Conservation (phyloP, 2,888 invertebrate genomes). For the Agonum fuliginosum region DNA sequence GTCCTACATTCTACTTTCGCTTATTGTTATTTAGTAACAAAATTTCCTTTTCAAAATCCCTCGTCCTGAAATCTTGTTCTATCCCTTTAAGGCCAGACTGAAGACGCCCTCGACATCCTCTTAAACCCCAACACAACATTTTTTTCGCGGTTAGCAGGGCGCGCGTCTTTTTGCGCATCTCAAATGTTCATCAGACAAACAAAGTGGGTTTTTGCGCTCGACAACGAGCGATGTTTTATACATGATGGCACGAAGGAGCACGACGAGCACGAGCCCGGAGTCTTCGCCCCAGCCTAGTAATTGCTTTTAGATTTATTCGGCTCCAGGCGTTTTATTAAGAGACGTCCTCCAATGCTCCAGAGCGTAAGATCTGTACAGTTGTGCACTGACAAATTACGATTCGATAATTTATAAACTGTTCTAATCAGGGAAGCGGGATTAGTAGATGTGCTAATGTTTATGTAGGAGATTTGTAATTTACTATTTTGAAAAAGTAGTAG, state of each 20-base stretch:
- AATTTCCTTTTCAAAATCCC: not conserved
- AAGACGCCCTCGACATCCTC: conserved; percentile 35
- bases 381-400: conserved; percentile 28
- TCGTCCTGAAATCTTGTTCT: not conserved
- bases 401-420: conserved; percentile 37
- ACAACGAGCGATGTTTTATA: conserved; percentile 47
- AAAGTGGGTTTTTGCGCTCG: conserved; percentile 54
- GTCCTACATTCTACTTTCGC: no score
- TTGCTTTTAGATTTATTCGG: conserved; percentile 46
- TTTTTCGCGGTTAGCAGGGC: conserved; percentile 29
- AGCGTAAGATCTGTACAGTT: conserved; percentile 17
- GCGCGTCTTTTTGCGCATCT: conserved; percentile 52
- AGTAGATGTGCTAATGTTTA: not conserved
- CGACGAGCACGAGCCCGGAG: not conserved
- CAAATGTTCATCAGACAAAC: conserved; percentile 57
- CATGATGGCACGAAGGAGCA: conserved; percentile 38
- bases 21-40: no score
- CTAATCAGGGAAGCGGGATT: conserved; percentile 15
- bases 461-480: not conserved
- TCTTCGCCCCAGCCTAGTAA: conserved; percentile 22
- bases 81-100: conserved; percentile 8
- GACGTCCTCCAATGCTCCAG: not conserved
- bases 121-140: conserved; percentile 36
- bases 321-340: conserved; percentile 40
- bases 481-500: no score